Evolutionary conservation across 2,797 vertebrate genomes (phyloP), one percentile per base, ranked within the genome.

Genomic region (Erethizon dorsatum): DNA sequence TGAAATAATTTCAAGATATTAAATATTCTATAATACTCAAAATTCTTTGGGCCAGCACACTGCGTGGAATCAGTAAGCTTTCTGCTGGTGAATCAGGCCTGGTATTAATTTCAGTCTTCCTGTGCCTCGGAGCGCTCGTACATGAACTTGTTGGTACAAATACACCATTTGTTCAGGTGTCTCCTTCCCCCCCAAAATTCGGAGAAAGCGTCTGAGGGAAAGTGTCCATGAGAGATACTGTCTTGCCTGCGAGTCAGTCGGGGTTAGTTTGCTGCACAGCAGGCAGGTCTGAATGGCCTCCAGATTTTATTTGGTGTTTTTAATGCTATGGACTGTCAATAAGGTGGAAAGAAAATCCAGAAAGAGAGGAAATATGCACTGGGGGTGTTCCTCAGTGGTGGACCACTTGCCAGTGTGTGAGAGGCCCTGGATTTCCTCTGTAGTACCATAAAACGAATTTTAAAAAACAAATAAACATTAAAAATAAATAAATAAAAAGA

Each of bases 271-370:
- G 15, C 1, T 71, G 71, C 12, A 41, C 61, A 82, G 54, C 50
- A 84, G 26, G 77, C 18, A 73, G 54, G 41, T 50, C 52, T 71
- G 61, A 47, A 52, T n/a, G 59, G 47, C 22, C 88, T 84, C 78
- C 59, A 86, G 47, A 59, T 59, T 82, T 75, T 85, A 5, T 88
- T 85, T 87, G 52, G 26, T 57, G 41, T 88, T 95, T 93, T 92
- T 90, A 88, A 83, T 41, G 83, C 4, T 28, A 88, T 88, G 69
- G 7, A 54, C 52, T 85, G 10, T 63, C 20, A n/a, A 5, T 78
- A 84, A 90, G 50, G 5, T 88, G 11, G n/a, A 13, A 88, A 56
- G 63, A 52, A 67, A 90, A 17, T 1, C 87, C 67, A 90, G 41
- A 78, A 71, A 28, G 20, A 88, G 33, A 37, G 67, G 41, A 71